phyloP scores from a whole-genome alignment of 2,113 vertebrate genomes.

The Thryonomys swinderianus region DNA sequence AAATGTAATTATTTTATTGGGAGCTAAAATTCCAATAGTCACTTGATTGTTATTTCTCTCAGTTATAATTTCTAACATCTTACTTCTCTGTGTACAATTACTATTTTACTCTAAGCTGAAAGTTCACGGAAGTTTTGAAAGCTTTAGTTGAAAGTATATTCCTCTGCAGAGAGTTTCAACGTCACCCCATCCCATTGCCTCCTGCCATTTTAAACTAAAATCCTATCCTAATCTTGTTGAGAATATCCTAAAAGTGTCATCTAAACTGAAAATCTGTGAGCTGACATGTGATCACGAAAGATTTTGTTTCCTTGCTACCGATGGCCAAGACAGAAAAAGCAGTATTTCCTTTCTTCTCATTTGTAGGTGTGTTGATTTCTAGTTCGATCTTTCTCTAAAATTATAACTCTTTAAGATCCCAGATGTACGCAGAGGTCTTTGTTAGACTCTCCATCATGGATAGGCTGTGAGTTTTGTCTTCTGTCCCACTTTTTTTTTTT shows the following conservation, averaged over 20 bases:
- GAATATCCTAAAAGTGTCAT: slow-evolving; percentile 28
- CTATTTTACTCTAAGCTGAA: background rate
- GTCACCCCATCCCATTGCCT: background rate
- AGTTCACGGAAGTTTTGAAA: slow-evolving; percentile 2
- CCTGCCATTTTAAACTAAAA: background rate
- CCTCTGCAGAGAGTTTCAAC: background rate
- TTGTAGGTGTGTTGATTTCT: background rate
- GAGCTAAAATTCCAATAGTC: background rate
- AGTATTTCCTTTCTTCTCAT: background rate
- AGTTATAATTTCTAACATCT: background rate
- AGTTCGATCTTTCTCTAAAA: background rate
- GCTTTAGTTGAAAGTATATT: background rate
- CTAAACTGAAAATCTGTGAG: background rate
- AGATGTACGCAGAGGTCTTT: background rate
- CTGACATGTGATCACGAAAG: background rate
- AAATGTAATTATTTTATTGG: background rate
- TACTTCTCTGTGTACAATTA: background rate
- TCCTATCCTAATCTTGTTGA: background rate
- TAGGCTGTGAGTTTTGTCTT: background rate
- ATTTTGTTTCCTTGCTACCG: background rate
- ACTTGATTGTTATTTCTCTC: background rate
- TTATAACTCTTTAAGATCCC: background rate
- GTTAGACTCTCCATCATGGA: background rate
- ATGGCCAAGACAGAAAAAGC: background rate
- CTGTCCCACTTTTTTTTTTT: background rate